These are phyloP conservation scores for Phainopepla nitens DNA, from an alignment of 2,113 vertebrate species.

Conservation along the genomic window DNA sequence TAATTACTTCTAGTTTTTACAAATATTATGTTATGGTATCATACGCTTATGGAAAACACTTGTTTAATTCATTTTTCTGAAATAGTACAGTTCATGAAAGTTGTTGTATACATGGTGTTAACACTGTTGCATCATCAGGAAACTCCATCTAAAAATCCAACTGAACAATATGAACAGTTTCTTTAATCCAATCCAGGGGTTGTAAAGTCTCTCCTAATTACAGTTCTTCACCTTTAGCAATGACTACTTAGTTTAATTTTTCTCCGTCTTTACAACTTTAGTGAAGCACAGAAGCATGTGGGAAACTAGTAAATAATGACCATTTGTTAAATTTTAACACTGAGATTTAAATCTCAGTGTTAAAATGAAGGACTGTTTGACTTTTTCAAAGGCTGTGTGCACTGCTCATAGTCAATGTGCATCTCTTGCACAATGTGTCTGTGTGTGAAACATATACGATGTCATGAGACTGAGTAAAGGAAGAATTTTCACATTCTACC, in stretches of 20 bases:
- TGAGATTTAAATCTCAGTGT: neutral
- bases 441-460: neutral
- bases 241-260: neutral
- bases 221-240: neutral
- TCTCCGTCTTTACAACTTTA: neutral
- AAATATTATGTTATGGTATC: slow-evolving; percentile 33
- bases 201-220: neutral
- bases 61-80: slow-evolving; percentile 21
- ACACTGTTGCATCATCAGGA: neutral
- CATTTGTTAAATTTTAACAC: neutral
- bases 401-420: neutral
- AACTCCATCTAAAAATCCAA: slow-evolving; percentile 46
- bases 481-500: neutral
- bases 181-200: neutral
- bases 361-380: neutral
- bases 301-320: neutral
- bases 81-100: slow-evolving; percentile 47
- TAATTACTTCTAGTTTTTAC: slow-evolving; percentile 27
- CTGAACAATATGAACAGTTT: neutral
- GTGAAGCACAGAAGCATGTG: neutral
- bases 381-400: neutral
- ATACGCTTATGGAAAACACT: slow-evolving; percentile 35
- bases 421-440: neutral
- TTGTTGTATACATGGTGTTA: slow-evolving; percentile 12
- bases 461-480: neutral